A percentile compares a stretch with the other conserved stretches of the same genome.
phyloP scores from a whole-genome alignment of 2,113 vertebrate species.

The Anarhynchus alexandrinus region DNA sequence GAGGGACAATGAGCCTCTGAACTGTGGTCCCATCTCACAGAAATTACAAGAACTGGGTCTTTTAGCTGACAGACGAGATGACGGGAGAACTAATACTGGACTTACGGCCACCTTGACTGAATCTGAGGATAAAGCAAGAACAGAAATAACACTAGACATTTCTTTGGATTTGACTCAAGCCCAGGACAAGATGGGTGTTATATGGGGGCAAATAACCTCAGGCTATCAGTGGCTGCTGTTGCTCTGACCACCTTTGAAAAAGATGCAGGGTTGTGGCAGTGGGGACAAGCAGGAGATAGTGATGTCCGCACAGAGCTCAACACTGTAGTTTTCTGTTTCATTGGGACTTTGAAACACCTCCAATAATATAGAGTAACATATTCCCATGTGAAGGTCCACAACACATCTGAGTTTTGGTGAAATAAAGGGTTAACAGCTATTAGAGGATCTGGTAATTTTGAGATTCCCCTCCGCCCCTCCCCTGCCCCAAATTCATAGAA shows the following conservation, averaged over 20 bases:
- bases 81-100: background rate
- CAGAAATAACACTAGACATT: background rate
- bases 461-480: background rate
- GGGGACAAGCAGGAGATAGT: background rate
- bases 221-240: background rate
- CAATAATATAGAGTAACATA: background rate
- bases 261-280: background rate
- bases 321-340: background rate
- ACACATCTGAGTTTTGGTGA: background rate
- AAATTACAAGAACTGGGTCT: background rate
- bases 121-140: background rate
- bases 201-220: background rate
- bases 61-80: background rate
- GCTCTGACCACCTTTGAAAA: background rate
- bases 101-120: background rate
- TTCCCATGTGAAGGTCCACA: background rate
- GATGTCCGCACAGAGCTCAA: background rate
- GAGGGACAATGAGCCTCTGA: slow-evolving; percentile 11
- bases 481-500: background rate
- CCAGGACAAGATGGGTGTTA: background rate
- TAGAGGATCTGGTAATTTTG: background rate
- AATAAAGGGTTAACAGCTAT: background rate
- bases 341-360: background rate
- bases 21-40: background rate
- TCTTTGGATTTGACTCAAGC: background rate